A percentile compares a stretch with the other conserved stretches of the same genome.
These are phyloP conservation scores for Pangasius djambal DNA, from an alignment of 2,797 vertebrate genomes.

Conservation along the genomic window DNA sequence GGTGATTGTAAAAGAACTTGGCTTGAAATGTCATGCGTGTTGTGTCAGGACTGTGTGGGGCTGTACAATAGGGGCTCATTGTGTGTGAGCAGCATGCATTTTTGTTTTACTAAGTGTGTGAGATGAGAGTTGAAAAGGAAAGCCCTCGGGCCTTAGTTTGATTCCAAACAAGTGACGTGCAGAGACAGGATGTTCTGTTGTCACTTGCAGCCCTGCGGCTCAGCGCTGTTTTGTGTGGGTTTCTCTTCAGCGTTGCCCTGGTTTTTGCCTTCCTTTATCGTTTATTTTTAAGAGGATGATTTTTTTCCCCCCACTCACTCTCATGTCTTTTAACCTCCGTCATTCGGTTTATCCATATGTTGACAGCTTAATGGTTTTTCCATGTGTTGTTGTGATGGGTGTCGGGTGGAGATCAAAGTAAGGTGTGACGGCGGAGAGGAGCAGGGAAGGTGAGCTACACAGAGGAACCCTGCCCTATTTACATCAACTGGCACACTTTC, in stretches of 20 bases:
- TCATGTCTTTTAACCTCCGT: conserved; percentile 50
- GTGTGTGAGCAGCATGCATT: conserved; percentile 61
- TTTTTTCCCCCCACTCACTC: conserved; percentile 38
- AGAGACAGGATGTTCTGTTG: conserved; percentile 68
- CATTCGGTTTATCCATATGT: conserved; percentile 51
- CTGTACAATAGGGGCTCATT: conserved; percentile 63
- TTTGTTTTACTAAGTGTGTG: conserved; percentile 59
- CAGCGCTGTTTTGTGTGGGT: conserved; percentile 51
- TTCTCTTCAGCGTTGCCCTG: conserved; percentile 51
- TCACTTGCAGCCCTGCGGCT: conserved; percentile 51
- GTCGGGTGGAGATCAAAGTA: conserved; percentile 66
- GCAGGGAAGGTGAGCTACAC: conserved; percentile 50
- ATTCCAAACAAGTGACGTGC: conserved; percentile 70
- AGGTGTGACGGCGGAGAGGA: conserved; percentile 44
- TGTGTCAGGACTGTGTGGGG: conserved; percentile 47
- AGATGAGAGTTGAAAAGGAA: conserved; percentile 70
- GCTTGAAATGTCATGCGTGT: conserved; percentile 56
- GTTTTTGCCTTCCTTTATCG: conserved; percentile 51
- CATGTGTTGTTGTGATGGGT: conserved; percentile 62
- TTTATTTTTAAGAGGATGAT: conserved; percentile 54
- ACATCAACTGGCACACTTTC: conserved; percentile 25
- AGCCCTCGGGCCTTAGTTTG: conserved; percentile 62
- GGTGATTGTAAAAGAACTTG: conserved; percentile 40
- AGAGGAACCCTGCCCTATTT: conserved; percentile 40
- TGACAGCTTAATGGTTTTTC: conserved; percentile 65